Evolutionary conservation across 2,113 vertebrate species (phyloP).

Genomic region (Anarrhichthys ocellatus): DNA sequence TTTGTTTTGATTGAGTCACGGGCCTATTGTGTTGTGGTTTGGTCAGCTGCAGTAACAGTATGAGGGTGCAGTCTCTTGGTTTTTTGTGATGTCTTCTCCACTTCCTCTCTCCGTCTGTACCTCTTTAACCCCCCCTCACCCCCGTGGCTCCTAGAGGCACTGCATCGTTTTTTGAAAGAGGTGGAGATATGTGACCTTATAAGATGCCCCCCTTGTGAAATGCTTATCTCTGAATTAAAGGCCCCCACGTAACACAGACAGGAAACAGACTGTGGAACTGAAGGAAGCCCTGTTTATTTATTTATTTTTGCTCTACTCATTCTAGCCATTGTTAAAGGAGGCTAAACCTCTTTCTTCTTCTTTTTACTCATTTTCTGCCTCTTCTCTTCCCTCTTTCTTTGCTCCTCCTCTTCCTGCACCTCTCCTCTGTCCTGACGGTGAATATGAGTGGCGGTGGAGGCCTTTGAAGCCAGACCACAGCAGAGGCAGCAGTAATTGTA

Average conservation of each 20-base stretch:
- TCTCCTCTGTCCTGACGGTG: conserved; percentile 65
- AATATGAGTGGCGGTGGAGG: conserved; percentile 82
- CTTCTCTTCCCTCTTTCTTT: conserved; percentile 7
- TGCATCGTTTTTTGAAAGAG: conserved; percentile 26
- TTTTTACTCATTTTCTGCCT: conserved; percentile 43
- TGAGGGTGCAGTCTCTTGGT: conserved; percentile 73
- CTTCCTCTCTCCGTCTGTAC: conserved; percentile 64
- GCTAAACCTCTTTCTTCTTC: conserved; percentile 28
- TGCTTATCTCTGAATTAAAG: conserved; percentile 61
- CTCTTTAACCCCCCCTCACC: neutral
- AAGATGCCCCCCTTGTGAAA: conserved; percentile 51
- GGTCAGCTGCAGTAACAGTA: conserved; percentile 77
- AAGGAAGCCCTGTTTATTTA: conserved; percentile 56
- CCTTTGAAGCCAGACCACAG: conserved; percentile 93
- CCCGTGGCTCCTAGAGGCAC: conserved; percentile 41
- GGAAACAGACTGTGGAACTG: conserved; percentile 41
- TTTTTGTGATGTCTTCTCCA: conserved; percentile 79
- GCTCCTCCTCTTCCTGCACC: conserved; percentile 47
- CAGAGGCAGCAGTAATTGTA: conserved; percentile 88
- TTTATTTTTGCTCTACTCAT: conserved; percentile 7
- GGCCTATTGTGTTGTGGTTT: conserved; percentile 74
- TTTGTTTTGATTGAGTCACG: conserved; percentile 76
- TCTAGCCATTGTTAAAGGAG: conserved; percentile 40
- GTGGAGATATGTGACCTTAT: conserved; percentile 53
- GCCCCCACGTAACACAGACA: conserved; percentile 59